Conservation (phyloP, 2,797 vertebrate genomes). For the Odontamblyopus lacepedii region DNA sequence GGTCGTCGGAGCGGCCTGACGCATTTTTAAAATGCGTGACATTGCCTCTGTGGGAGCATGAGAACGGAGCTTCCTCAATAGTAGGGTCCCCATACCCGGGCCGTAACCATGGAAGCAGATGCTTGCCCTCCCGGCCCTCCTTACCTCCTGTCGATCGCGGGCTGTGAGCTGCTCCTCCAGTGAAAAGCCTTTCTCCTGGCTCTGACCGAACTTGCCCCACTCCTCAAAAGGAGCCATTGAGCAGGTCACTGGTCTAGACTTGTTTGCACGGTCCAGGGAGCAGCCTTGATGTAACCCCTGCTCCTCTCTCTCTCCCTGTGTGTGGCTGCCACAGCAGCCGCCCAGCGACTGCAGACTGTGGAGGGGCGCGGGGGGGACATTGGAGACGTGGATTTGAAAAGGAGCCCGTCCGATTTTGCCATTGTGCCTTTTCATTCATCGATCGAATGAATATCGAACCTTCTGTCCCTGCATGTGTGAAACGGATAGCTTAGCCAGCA, state of each 20-base stretch:
- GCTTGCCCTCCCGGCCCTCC: constrained; percentile 91
- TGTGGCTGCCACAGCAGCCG: constrained; percentile 89
- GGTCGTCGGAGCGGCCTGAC: constrained; percentile 85
- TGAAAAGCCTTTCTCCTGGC: constrained; percentile 95
- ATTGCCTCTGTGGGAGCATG: constrained; percentile 94
- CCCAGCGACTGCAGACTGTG: constrained; percentile 91
- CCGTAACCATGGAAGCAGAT: constrained; percentile 99
- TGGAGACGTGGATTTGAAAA: constrained; percentile 91
- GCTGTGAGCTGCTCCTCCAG: constrained; percentile 93
- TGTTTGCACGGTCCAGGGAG: constrained; percentile 92
- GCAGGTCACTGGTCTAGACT: constrained; percentile 99
- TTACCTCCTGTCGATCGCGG: constrained; percentile 97
- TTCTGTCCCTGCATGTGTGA: constrained; percentile 98
- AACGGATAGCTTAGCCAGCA: constrained; percentile 99
- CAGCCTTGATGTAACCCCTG: constrained; percentile 99
- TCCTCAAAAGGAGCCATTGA: constrained; percentile 96
- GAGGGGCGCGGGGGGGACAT: constrained; percentile 85
- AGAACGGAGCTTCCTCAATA: constrained; percentile 95
- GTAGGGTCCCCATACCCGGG: constrained; percentile 94
- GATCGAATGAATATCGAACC: constrained; percentile 99
- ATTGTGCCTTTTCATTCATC: constrained; percentile 99
- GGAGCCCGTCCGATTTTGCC: constrained; percentile 97
- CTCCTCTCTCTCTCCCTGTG: constrained; percentile 81
- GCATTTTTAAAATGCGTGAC: constrained; percentile 92
- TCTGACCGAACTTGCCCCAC: constrained; percentile 94